Evolutionary conservation across 2,113 vertebrate genomes (phyloP).

Genomic region (Ameiurus melas): DNA sequence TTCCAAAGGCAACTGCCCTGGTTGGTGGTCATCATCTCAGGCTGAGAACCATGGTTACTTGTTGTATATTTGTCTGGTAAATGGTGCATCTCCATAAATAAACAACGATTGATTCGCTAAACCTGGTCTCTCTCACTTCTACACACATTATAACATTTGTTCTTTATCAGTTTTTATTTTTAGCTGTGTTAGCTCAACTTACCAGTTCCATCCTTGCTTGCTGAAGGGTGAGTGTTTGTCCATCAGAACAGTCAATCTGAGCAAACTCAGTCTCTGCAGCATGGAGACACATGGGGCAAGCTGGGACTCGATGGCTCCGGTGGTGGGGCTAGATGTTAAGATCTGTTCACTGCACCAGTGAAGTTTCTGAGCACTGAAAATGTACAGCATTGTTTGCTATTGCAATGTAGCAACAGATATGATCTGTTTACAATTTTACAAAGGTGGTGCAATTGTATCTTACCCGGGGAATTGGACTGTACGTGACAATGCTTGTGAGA

Average conservation of each 20-base stretch:
- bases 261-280: constrained; percentile 79
- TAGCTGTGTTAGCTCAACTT: constrained; percentile 57
- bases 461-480: constrained; percentile 60
- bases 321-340: constrained; percentile 53
- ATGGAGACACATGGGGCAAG: constrained; percentile 75
- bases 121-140: constrained; percentile 39
- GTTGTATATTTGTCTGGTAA: constrained; percentile 31
- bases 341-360: constrained; percentile 72
- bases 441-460: background rate
- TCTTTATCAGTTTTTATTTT: background rate
- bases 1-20: background rate
- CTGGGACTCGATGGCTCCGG: constrained; percentile 65
- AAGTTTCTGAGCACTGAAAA: constrained; percentile 61
- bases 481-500: constrained; percentile 42
- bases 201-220: constrained; percentile 91
- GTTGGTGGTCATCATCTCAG: background rate
- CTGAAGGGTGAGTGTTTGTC: constrained; percentile 84
- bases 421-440: background rate
- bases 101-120: constrained; percentile 61
- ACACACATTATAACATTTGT: constrained; percentile 24
- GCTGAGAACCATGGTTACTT: background rate
- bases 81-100: constrained; percentile 52
- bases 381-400: background rate
- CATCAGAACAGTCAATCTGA: constrained; percentile 85
- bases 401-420: background rate